Percentiles rank a stretch among this genome's conserved stretches.
Evolutionary conservation across 2,113 vertebrate species (phyloP).

Genomic region (Tragelaphus scriptus): DNA sequence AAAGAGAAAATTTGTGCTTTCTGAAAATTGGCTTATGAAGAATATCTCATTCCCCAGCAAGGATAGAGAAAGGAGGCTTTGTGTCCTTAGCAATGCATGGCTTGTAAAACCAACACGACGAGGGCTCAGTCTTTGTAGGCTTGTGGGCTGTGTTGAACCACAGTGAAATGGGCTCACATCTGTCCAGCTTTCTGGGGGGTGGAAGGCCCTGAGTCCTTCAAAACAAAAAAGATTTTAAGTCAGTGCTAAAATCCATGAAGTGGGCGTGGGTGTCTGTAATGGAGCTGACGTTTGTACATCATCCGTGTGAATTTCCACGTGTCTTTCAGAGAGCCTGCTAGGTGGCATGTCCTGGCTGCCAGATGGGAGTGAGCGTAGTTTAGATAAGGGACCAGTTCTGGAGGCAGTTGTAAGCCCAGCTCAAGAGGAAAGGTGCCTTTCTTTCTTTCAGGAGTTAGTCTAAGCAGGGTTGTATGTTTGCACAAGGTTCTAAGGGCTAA

Average conservation of each 20-base stretch:
- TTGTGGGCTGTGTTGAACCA: not conserved
- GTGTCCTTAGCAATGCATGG: not conserved
- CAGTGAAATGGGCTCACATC: not conserved
- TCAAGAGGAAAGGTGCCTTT: not conserved
- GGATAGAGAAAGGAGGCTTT: not conserved
- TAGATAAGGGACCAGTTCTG: not conserved
- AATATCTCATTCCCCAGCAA: not conserved
- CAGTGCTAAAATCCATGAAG: not conserved
- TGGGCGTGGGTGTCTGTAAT: not conserved
- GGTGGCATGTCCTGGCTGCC: not conserved
- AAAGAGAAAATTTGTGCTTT: not conserved
- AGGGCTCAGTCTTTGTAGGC: not conserved
- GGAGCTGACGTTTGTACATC: not conserved
- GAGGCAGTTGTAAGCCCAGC: not conserved
- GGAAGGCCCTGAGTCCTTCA: not conserved
- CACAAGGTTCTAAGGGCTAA: not conserved
- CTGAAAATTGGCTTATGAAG: not conserved
- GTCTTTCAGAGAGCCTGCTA: not conserved
- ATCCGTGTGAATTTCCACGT: not conserved
- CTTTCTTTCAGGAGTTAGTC: not conserved
- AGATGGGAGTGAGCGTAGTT: not conserved
- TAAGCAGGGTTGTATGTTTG: not conserved
- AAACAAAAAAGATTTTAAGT: not conserved
- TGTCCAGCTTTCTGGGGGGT: not conserved
- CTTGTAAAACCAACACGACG: not conserved